Percentiles rank a stretch among this genome's conserved stretches.
phyloP scores from a whole-genome alignment of 2,888 invertebrate genomes.

The Xylocampa areola region DNA sequence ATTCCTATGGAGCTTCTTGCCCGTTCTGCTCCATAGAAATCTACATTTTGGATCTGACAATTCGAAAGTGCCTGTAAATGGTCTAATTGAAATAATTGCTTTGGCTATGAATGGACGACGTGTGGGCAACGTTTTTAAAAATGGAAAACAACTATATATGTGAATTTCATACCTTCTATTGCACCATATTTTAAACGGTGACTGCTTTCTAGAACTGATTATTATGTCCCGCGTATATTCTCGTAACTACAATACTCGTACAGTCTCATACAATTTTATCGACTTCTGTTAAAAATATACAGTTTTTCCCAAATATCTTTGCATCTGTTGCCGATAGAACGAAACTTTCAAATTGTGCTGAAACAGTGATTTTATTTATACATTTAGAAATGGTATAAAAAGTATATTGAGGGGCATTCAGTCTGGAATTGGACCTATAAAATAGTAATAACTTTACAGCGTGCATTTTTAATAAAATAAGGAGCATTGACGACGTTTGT shows the following conservation, averaged over 20 bases:
- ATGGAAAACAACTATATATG: no score
- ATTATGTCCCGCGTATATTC: constrained; percentile 11
- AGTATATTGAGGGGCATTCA: constrained; percentile 43
- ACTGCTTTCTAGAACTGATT: constrained; percentile 15
- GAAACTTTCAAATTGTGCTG: constrained; percentile 55
- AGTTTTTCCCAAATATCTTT: constrained; percentile 55
- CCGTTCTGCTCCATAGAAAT: no score
- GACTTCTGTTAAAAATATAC: constrained; percentile 41
- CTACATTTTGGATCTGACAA: no score
- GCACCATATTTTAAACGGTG: no score
- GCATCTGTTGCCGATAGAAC: constrained; percentile 61
- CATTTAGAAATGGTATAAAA: constrained; percentile 58
- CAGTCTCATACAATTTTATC: constrained; percentile 19
- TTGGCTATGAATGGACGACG: no score
- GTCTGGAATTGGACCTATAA: constrained; percentile 46
- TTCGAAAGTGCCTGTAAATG: no score
- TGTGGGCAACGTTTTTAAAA: no score
- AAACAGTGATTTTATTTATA: constrained; percentile 61
- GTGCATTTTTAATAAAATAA: constrained; percentile 33
- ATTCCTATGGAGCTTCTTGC: no score
- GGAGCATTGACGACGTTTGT: constrained; percentile 1
- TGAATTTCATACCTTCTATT: no score
- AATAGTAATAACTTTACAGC: constrained; percentile 23
- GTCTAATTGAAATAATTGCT: no score
- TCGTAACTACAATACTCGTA: constrained; percentile 21